These are phyloP conservation scores for Aix galericulata DNA, from an alignment of 2,113 vertebrate genomes.

Conservation along the genomic window DNA sequence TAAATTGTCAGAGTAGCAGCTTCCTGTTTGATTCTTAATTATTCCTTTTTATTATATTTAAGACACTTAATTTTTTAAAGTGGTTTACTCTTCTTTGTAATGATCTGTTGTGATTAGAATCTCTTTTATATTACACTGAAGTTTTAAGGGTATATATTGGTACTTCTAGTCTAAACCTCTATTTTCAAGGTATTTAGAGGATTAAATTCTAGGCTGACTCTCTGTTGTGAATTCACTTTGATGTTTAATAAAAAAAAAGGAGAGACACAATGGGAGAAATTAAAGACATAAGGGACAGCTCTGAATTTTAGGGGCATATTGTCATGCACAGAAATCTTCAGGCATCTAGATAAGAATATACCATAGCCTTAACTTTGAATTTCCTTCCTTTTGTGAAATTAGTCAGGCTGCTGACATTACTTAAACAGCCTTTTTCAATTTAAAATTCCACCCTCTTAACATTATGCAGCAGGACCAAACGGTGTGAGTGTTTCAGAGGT, in stretches of 20 bases:
- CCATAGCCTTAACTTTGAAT: slow-evolving; percentile 66
- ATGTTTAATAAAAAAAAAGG: slow-evolving; percentile 68
- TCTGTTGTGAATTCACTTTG: slow-evolving; percentile 75
- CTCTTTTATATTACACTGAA: slow-evolving; percentile 71
- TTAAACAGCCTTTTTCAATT: slow-evolving; percentile 72
- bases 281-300: slow-evolving; percentile 68
- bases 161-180: slow-evolving; percentile 70
- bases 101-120: slow-evolving; percentile 78
- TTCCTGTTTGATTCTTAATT: slow-evolving; percentile 74
- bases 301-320: slow-evolving; percentile 71
- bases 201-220: slow-evolving; percentile 78
- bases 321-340: slow-evolving; percentile 64
- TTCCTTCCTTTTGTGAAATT: slow-evolving; percentile 75
- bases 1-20: slow-evolving; percentile 72
- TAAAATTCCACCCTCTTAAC: slow-evolving; percentile 75
- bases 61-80: slow-evolving; percentile 77
- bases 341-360: slow-evolving; percentile 63
- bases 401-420: slow-evolving; percentile 73
- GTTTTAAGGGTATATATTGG: slow-evolving; percentile 71
- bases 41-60: slow-evolving; percentile 82
- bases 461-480: slow-evolving; percentile 67
- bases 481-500: slow-evolving; percentile 68
- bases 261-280: slow-evolving; percentile 67
- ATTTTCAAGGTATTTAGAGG: slow-evolving; percentile 75
- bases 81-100: slow-evolving; percentile 74